Base-by-base conservation (phyloP, 2,888 invertebrate genomes). In the Drosophila paranaensis region DNA sequence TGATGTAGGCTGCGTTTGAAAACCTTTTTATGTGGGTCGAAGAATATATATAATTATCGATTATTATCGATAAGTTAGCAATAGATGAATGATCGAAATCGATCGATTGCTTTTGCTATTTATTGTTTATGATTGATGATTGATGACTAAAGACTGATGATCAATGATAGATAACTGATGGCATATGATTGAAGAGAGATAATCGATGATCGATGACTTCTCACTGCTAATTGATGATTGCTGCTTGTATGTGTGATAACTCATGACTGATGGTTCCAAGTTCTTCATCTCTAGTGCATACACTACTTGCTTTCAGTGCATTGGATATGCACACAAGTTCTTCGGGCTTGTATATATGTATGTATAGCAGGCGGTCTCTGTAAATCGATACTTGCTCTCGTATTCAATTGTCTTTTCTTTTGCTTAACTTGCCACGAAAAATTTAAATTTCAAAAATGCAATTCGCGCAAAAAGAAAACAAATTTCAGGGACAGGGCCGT, bases 381-480 rank as follows among this genome's bases (percentile, higher is more conserved):
- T 45, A 77, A 75, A 75, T 75, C 74, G 67, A 75, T 75, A 75
- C 55, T 20, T 30, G 58, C 20, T 39, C 39, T 48, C 63, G 33
- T 30, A 37, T 45, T 45, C 37, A 57, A 27, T 45, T 3, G 13
- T 25, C n/a, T 61, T 39, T 33, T 35, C n/a, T 14, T n/a, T 55
- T 61, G 63, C 63, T 67, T 46, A 40, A 40, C 48, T 53, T 53
- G 35, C 25, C 27, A n/a, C 13, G n/a, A 48, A 42, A 42, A 43
- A 43, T 43, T 43, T 20, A 43, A 56, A 43, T 43, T 33, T 51
- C 27, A 30, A 55, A 66, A 66, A 45, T 54, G 57, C 53, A 54
- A 60, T 55, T 61, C 55, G 61, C 27, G 25, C 37, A 40, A 54
- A 54, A 40, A 54, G 40, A 54, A 54, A 25, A 45, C 45, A 50